Percentiles rank a stretch among this genome's conserved stretches.
Conservation (phyloP, 2,113 vertebrate species). For the Cepphus grylle region DNA sequence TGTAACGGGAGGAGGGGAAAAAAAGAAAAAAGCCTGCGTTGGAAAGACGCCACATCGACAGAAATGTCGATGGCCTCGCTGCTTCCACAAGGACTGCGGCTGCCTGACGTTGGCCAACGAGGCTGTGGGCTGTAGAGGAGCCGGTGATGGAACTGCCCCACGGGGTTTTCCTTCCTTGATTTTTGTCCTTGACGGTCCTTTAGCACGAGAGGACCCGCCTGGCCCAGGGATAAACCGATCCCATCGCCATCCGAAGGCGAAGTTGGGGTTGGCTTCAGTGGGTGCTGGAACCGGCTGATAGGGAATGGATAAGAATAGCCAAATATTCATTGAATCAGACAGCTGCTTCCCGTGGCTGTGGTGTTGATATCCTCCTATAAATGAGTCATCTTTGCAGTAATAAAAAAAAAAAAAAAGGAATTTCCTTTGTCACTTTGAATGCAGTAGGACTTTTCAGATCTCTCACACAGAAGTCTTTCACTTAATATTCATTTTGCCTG, state of each 20-base stretch:
- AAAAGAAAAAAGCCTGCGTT: not conserved
- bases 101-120: not conserved
- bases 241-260: not conserved
- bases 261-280: not conserved
- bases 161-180: not conserved
- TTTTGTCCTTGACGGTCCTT: not conserved
- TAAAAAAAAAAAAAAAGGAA: not conserved
- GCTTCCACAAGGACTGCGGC: not conserved
- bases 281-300: not conserved
- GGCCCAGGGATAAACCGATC: not conserved
- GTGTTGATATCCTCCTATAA: not conserved
- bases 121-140: not conserved
- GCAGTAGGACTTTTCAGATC: not conserved
- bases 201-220: not conserved
- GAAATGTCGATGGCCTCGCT: not conserved
- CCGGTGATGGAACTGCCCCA: not conserved
- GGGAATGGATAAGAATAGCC: not conserved
- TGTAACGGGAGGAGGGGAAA: fast-evolving
- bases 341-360: constrained; percentile 4
- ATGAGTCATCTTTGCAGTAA: constrained; percentile 34
- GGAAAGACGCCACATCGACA: not conserved
- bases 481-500: not conserved
- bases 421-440: not conserved
- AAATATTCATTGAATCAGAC: not conserved
- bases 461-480: not conserved